Conservation (phyloP, 2,797 vertebrate genomes). For the Micrastur ruficollis region DNA sequence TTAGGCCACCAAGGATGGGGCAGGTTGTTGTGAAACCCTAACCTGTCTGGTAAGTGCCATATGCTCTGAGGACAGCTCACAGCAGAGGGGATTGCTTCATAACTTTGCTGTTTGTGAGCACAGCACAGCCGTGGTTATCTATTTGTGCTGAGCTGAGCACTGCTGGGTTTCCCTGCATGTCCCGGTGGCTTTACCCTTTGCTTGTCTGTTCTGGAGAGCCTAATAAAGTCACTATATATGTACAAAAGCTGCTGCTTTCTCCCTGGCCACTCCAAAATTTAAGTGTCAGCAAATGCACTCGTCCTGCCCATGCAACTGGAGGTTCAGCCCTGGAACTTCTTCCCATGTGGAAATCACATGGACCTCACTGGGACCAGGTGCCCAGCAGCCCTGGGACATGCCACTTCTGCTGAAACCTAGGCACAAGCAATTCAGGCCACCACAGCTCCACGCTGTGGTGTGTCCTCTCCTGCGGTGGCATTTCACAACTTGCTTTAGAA, state of each 20-base stretch:
- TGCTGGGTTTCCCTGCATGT: not conserved
- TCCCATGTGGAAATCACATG: not conserved
- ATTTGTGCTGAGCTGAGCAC: not conserved
- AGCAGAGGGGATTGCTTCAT: not conserved
- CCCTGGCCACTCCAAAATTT: not conserved
- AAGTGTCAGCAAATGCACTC: not conserved
- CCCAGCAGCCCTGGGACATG: not conserved
- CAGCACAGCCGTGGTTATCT: not conserved
- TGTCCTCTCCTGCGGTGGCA: not conserved
- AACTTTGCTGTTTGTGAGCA: not conserved
- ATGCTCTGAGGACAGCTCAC: not conserved
- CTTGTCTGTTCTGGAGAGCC: not conserved
- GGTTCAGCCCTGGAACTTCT: not conserved
- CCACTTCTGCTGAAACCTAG: not conserved
- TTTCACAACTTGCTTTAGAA: slow-evolving; percentile 10
- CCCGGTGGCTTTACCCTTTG: not conserved
- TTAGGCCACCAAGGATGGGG: not conserved
- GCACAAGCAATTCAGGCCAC: not conserved
- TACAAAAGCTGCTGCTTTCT: not conserved
- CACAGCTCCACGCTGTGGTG: not conserved
- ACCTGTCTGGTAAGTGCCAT: not conserved
- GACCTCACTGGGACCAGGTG: not conserved
- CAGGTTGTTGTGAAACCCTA: not conserved
- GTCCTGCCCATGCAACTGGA: not conserved
- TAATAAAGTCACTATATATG: not conserved